These are phyloP conservation scores for Gallinago solitaria DNA, from an alignment of 2,797 vertebrate genomes.

Conservation along the genomic window DNA sequence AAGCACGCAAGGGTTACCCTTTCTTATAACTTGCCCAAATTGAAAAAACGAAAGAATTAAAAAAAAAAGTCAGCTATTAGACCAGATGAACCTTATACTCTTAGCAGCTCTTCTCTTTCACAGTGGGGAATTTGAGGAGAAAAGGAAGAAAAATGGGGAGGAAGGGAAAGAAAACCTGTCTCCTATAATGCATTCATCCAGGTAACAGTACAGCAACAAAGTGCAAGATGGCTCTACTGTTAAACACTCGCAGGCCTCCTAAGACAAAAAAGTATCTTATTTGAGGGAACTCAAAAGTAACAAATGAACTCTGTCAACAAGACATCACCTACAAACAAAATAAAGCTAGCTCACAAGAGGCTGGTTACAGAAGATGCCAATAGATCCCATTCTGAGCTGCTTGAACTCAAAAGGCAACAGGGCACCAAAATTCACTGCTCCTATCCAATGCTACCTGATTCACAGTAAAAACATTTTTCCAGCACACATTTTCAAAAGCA, in stretches of 20 bases:
- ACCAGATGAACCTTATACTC: background rate
- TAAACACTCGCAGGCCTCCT: background rate
- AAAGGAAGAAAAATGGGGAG: background rate
- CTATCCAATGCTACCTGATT: background rate
- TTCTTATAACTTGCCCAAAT: background rate
- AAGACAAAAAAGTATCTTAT: background rate
- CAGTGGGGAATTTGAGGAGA: background rate
- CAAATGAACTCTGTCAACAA: background rate
- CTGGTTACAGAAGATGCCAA: background rate
- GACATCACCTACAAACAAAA: background rate
- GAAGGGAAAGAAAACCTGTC: background rate
- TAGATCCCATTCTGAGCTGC: background rate
- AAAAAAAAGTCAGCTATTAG: background rate
- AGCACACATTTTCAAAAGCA: background rate
- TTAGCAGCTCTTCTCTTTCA: background rate
- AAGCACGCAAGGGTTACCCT: background rate
- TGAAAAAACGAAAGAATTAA: too few species aligned
- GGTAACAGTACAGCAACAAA: background rate
- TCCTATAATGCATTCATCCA: background rate
- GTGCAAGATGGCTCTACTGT: background rate
- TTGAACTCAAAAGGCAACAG: background rate
- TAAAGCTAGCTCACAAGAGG: background rate
- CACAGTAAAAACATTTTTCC: background rate
- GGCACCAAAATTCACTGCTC: background rate
- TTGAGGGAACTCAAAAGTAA: background rate